Conservation (phyloP, 2,113 vertebrate species). For the Hippocampus comes region DNA sequence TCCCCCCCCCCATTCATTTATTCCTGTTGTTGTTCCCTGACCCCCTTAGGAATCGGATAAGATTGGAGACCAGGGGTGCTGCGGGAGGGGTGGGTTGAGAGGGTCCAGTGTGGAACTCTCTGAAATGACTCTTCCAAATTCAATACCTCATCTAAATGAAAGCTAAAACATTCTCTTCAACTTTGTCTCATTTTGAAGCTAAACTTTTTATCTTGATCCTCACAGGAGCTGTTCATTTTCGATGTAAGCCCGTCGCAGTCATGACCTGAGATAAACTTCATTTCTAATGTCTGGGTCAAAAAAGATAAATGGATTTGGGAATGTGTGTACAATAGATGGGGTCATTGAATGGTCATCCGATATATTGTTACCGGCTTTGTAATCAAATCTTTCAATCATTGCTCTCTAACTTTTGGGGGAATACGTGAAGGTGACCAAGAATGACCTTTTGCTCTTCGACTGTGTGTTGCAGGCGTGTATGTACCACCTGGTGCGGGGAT, state of each 20-base stretch:
- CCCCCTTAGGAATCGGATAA: conserved; percentile 44
- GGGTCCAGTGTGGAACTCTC: conserved; percentile 19
- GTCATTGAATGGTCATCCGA: conserved; percentile 28
- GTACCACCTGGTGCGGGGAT: conserved; percentile 63
- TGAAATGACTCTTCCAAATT: conserved; percentile 43
- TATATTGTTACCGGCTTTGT: conserved; percentile 18
- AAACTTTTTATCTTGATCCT: conserved; percentile 11
- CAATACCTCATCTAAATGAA: conserved; percentile 55
- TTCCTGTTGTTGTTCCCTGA: conserved; percentile 45
- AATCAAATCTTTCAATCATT: conserved; percentile 4
- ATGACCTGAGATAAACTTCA: conserved; percentile 29
- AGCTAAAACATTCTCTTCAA: conserved; percentile 41
- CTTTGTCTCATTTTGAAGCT: conserved; percentile 12
- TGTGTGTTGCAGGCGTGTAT: conserved; percentile 69
- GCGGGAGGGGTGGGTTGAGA: conserved; percentile 32
- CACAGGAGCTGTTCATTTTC: conserved; percentile 23
- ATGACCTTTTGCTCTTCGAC: conserved; percentile 15
- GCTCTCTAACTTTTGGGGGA: background rate
- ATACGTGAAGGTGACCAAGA: background rate
- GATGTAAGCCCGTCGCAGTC: conserved; percentile 17
- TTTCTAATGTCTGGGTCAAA: conserved; percentile 31
- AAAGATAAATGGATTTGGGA: conserved; percentile 37
- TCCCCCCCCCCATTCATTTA: conserved; percentile 18
- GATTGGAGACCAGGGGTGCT: conserved; percentile 33
- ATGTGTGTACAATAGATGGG: conserved; percentile 35